A percentile compares a stretch with the other conserved stretches of the same genome.
Conservation (phyloP, 2,113 vertebrate species). For the Lophotis ruficrista region DNA sequence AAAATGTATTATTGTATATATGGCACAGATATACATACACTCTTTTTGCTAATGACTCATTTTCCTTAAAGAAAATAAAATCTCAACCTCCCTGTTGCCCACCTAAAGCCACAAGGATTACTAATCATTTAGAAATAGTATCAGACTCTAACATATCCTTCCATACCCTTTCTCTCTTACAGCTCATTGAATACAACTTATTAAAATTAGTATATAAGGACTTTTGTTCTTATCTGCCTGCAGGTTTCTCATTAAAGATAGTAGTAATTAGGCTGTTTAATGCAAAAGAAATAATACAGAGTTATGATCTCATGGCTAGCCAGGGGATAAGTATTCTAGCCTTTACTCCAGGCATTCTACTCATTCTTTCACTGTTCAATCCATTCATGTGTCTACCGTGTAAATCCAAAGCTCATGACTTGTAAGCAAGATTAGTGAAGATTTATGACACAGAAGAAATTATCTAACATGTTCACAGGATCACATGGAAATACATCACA, state of each 20-base stretch:
- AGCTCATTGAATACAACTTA: not conserved
- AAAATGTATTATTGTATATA: not conserved
- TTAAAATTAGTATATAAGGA: not conserved
- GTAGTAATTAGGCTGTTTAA: not conserved
- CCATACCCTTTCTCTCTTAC: not conserved
- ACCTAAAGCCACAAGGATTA: not conserved
- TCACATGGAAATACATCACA: not conserved
- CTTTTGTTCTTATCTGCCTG: not conserved
- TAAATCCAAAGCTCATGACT: not conserved
- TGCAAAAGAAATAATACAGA: not conserved
- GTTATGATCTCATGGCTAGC: not conserved
- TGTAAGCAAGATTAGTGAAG: not conserved
- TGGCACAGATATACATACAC: not conserved
- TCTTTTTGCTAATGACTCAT: not conserved
- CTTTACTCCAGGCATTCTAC: not conserved
- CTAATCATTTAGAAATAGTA: not conserved
- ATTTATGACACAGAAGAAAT: not conserved
- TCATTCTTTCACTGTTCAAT: not conserved
- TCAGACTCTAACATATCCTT: not conserved
- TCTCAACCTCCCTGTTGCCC: not conserved
- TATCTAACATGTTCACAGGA: not conserved
- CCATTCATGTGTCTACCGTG: not conserved
- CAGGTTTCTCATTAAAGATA: not conserved
- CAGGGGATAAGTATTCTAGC: not conserved
- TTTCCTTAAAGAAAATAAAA: not conserved